Percentiles rank a stretch among this genome's conserved stretches.
Evolutionary conservation across 2,797 vertebrate species (phyloP).

Genomic region (Falco biarmicus): DNA sequence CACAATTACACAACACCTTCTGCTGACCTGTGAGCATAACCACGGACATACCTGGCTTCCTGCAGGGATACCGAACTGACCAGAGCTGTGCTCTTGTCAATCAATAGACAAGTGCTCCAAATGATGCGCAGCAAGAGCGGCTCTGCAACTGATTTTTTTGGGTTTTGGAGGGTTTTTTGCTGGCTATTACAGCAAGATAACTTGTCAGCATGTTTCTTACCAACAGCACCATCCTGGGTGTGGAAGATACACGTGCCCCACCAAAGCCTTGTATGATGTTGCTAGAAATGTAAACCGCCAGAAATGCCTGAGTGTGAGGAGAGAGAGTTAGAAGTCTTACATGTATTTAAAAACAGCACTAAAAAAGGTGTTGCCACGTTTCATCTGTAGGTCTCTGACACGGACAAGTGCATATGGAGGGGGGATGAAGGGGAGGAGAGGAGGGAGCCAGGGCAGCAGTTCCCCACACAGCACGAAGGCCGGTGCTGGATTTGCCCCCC

Average conservation of each 20-base stretch:
- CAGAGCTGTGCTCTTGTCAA: background rate
- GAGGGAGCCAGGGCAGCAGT: background rate
- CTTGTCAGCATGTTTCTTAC: background rate
- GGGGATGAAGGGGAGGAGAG: background rate
- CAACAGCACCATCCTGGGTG: background rate
- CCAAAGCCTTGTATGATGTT: fast-evolving
- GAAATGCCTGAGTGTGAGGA: background rate
- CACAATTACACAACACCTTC: background rate
- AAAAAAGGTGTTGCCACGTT: background rate
- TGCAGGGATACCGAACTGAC: background rate
- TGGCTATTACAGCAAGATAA: background rate
- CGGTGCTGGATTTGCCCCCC: background rate
- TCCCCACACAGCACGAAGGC: fast-evolving
- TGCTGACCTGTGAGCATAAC: background rate
- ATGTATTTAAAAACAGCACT: background rate
- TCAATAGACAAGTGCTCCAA: background rate
- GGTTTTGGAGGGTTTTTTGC: background rate
- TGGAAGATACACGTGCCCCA: fast-evolving
- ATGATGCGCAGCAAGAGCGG: background rate
- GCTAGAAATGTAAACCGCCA: background rate
- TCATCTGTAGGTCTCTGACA: background rate
- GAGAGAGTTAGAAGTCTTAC: background rate
- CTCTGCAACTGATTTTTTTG: background rate
- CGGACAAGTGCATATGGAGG: fast-evolving
- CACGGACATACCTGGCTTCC: background rate